Percentiles rank a stretch among this genome's conserved stretches.
phyloP scores from a whole-genome alignment of 1,140 invertebrate genomes.

The Pomacea maculata region DNA sequence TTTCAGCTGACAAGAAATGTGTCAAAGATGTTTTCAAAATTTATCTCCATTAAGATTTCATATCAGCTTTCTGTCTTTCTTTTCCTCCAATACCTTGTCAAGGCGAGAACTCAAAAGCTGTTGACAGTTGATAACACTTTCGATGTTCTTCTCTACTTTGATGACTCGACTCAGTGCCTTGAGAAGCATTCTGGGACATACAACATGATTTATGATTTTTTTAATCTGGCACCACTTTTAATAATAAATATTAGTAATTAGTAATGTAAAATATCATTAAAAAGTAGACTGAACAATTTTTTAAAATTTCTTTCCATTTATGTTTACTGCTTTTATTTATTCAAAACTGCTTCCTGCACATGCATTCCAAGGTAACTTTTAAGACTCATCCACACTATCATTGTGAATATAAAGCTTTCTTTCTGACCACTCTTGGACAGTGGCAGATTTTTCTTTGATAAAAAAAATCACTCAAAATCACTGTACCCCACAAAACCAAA shows the following conservation, averaged over 20 bases:
- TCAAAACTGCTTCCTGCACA: too few species aligned
- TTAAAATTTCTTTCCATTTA: too few species aligned
- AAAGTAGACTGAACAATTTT: too few species aligned
- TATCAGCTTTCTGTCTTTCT: not conserved
- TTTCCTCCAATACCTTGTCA: slow-evolving; percentile 19
- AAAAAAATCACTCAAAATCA: not conserved
- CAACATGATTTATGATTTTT: not conserved
- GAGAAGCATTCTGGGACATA: slow-evolving; percentile 16
- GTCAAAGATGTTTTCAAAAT: not conserved
- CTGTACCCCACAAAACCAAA: slow-evolving; percentile 19
- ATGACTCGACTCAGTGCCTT: slow-evolving; percentile 18
- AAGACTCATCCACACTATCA: too few species aligned
- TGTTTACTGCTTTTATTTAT: too few species aligned
- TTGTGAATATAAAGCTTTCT: too few species aligned
- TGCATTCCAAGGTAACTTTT: too few species aligned
- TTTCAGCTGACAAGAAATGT: not conserved
- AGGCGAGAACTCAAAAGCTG: slow-evolving; percentile 23
- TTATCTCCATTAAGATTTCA: not conserved
- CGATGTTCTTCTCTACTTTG: slow-evolving; percentile 31
- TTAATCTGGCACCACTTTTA: not conserved
- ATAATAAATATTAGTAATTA: not conserved
- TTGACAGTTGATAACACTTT: slow-evolving; percentile 32
- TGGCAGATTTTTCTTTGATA: too few species aligned
- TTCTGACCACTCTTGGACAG: too few species aligned
- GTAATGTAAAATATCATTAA: not conserved